Evolutionary conservation across 1,140 invertebrate genomes (phyloP).

Genomic region (Drosophila kurseongensis): DNA sequence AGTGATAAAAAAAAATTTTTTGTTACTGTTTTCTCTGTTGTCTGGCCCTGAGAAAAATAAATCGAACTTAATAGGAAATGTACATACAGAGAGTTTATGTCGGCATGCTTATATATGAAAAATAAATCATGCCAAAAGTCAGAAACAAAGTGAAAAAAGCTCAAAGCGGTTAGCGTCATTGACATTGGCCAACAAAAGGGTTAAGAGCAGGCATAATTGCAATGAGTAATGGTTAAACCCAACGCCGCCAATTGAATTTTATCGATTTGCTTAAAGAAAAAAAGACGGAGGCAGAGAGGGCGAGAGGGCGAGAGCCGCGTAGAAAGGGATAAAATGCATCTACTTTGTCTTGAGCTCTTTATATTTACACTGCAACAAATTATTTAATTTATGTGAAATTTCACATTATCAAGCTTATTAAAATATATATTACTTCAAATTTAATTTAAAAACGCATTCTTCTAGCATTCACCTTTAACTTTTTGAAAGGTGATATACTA

Average conservation of each 20-base stretch:
- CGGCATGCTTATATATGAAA: not conserved
- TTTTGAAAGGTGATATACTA: too few species aligned
- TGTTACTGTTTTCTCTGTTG: not conserved
- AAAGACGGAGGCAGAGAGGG: not conserved
- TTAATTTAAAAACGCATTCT: too few species aligned
- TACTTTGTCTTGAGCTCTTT: constrained; percentile 11
- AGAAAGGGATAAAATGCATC: constrained; percentile 13
- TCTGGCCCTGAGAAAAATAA: constrained; percentile 15
- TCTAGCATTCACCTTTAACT: too few species aligned
- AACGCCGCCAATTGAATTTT: constrained; percentile 46
- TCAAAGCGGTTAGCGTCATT: constrained; percentile 43
- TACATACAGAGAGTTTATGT: constrained; percentile 16
- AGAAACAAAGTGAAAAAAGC: not conserved
- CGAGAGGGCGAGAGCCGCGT: not conserved
- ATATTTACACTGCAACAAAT: constrained; percentile 3
- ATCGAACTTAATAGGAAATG: constrained; percentile 30
- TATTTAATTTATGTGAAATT: too few species aligned
- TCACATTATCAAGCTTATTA: too few species aligned
- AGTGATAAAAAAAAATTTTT: constrained; percentile 42
- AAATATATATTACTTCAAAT: too few species aligned
- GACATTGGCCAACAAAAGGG: constrained; percentile 44
- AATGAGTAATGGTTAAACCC: constrained; percentile 41
- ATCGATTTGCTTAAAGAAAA: constrained; percentile 39
- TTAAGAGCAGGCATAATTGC: constrained; percentile 42
- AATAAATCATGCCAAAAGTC: constrained; percentile 36